These are phyloP conservation scores for Catharus minimus DNA, from an alignment of 2,113 vertebrate species.

Conservation along the genomic window DNA sequence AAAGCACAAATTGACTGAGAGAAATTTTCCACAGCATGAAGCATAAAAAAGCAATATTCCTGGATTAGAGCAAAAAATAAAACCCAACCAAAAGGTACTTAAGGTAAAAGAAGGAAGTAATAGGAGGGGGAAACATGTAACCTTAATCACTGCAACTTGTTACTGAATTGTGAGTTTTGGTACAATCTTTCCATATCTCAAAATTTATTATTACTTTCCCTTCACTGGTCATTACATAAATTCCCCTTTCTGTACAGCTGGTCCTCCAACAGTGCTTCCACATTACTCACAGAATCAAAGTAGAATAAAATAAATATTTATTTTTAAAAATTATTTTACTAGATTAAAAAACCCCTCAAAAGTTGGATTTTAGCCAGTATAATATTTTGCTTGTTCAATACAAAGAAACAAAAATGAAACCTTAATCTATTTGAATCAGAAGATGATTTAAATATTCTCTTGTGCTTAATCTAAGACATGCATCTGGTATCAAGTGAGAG, in stretches of 20 bases:
- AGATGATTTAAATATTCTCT: background rate
- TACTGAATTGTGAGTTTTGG: background rate
- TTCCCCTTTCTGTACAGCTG: background rate
- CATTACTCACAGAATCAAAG: background rate
- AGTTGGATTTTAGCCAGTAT: background rate
- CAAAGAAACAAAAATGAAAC: background rate
- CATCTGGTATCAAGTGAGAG: background rate
- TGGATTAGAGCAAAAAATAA: background rate
- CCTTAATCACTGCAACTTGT: background rate
- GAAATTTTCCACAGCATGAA: background rate
- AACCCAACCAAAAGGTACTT: background rate
- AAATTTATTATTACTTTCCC: background rate
- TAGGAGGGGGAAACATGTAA: background rate
- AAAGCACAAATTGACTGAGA: background rate
- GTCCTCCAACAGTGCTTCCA: background rate
- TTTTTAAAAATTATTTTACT: background rate
- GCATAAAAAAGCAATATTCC: background rate
- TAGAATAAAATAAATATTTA: background rate
- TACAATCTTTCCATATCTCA: background rate
- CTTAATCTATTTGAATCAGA: background rate
- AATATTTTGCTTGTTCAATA: background rate
- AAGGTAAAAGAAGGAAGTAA: background rate
- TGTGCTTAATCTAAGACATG: background rate
- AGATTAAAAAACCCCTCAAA: accelerated
- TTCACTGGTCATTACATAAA: background rate